Evolutionary conservation across 2,113 vertebrate genomes (phyloP).

Genomic region (Toxostoma redivivum): DNA sequence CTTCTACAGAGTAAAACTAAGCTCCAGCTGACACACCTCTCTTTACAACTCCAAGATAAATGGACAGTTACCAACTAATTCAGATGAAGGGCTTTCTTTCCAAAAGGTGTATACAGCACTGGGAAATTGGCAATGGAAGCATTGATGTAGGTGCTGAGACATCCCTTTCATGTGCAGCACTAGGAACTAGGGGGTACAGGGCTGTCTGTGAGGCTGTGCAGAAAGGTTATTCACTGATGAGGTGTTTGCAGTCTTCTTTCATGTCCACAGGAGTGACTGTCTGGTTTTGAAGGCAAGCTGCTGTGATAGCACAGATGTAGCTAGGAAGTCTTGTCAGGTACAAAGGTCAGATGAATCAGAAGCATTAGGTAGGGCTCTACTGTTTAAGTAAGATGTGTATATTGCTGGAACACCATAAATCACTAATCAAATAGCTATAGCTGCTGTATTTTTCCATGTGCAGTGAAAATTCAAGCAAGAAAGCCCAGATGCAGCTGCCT

Average conservation of each 20-base stretch:
- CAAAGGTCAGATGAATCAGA: not conserved
- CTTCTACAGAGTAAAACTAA: not conserved
- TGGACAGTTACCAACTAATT: not conserved
- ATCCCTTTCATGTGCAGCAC: not conserved
- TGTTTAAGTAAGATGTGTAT: not conserved
- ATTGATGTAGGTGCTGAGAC: not conserved
- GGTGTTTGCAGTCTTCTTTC: not conserved
- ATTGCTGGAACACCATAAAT: not conserved
- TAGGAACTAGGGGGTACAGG: not conserved
- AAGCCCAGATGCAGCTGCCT: not conserved
- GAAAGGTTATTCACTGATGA: not conserved
- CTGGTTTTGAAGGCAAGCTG: not conserved
- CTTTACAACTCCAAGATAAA: not conserved
- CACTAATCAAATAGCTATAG: not conserved
- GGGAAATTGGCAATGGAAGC: not conserved
- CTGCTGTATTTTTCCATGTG: not conserved
- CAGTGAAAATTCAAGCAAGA: not conserved
- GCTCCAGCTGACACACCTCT: not conserved
- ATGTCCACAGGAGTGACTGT: not conserved
- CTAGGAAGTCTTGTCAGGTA: not conserved
- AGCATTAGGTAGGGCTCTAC: not conserved
- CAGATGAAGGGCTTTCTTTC: not conserved
- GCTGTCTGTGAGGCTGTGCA: not conserved
- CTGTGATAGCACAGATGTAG: not conserved
- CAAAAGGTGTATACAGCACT: accelerated